phyloP scores from a whole-genome alignment of 2,113 vertebrate species.

The Colius striatus region DNA sequence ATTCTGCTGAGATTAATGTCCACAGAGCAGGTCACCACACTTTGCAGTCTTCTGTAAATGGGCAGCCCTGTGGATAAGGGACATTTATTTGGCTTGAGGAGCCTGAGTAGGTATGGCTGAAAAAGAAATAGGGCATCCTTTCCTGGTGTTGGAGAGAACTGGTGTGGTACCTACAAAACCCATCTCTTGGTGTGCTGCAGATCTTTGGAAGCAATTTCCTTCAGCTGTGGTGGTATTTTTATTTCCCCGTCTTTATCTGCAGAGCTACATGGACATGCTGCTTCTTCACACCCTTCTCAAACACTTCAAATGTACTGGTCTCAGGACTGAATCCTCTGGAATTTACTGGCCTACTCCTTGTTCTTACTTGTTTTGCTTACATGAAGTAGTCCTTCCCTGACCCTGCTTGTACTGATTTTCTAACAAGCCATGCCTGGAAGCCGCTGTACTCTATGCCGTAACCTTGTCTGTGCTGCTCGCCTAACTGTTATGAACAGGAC shows the following conservation, averaged over 20 bases:
- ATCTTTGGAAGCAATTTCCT: neutral
- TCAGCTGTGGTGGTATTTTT: neutral
- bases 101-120: neutral
- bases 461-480: neutral
- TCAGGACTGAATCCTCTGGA: neutral
- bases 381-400: conserved; percentile 5
- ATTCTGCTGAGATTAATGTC: neutral
- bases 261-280: neutral
- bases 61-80: neutral
- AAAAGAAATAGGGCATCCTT: neutral
- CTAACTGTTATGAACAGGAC: neutral
- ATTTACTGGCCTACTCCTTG: neutral
- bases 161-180: neutral
- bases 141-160: rapidly evolving
- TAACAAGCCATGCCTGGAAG: conserved; percentile 21
- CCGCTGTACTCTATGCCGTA: conserved; percentile 9
- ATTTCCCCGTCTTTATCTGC: neutral
- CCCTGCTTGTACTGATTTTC: conserved; percentile 6
- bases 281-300: neutral
- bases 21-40: neutral
- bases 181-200: neutral
- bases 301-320: neutral
- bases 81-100: neutral
- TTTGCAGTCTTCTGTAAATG: neutral
- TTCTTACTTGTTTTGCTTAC: neutral